A percentile compares a stretch with the other conserved stretches of the same genome.
Evolutionary conservation across 1,140 invertebrate species (phyloP).

Genomic region (Chymomyza costata): DNA sequence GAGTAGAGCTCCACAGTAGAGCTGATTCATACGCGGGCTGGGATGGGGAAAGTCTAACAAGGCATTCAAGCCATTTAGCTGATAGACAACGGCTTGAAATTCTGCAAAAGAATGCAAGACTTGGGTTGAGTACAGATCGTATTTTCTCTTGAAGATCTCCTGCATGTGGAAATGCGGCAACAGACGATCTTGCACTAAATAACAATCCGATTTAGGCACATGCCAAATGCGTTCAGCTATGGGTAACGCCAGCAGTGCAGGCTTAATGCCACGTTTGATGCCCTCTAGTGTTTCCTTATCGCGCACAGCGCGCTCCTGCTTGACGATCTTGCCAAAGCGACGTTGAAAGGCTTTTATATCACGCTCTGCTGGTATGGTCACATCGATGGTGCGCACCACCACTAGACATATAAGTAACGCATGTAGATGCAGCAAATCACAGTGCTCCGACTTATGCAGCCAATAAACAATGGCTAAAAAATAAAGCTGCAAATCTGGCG

Average conservation of each 20-base stretch:
- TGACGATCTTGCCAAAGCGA: constrained; percentile 62
- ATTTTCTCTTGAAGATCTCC: constrained; percentile 77
- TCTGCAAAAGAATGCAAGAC: constrained; percentile 83
- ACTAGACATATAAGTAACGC: constrained; percentile 79
- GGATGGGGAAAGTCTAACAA: constrained; percentile 79
- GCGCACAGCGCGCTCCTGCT: constrained; percentile 48
- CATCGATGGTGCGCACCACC: constrained; percentile 79
- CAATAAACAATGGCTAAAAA: constrained; percentile 82
- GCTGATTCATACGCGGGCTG: constrained; percentile 77
- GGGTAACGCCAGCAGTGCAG: constrained; percentile 35
- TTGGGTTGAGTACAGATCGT: constrained; percentile 79
- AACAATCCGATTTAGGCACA: constrained; percentile 78
- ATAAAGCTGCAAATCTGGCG: constrained; percentile 80
- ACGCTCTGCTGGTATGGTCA: constrained; percentile 77
- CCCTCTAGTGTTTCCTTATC: constrained; percentile 42
- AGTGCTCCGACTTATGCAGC: constrained; percentile 77
- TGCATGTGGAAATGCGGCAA: constrained; percentile 81
- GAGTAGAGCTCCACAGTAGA: constrained; percentile 84
- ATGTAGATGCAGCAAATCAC: constrained; percentile 78
- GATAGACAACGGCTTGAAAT: constrained; percentile 82
- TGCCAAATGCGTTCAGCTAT: constrained; percentile 76
- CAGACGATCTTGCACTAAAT: constrained; percentile 78
- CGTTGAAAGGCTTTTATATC: constrained; percentile 74
- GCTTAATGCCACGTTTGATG: constrained; percentile 42
- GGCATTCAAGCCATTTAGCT: constrained; percentile 80